These are phyloP conservation scores for Pipistrellus nathusii DNA, from an alignment of 2,797 vertebrate species.

Conservation along the genomic window DNA sequence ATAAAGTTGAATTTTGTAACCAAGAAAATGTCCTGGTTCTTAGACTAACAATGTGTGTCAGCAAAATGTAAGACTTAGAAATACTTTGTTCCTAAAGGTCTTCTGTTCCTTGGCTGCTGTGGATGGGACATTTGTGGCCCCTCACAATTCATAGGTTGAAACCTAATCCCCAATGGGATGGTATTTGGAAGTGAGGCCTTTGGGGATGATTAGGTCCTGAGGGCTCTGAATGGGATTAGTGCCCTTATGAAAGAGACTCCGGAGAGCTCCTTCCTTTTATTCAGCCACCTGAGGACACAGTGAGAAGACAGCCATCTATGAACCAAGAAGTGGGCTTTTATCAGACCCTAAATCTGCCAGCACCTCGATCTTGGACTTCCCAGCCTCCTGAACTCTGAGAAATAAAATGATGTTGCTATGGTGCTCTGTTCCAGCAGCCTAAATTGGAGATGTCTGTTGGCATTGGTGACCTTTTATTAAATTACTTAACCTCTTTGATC, in stretches of 20 bases:
- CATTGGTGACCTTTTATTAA: neutral
- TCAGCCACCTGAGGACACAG: neutral
- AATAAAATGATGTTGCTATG: neutral
- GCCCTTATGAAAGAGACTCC: neutral
- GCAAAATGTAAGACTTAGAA: neutral
- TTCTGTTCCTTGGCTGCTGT: neutral
- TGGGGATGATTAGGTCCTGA: neutral
- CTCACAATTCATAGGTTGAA: neutral
- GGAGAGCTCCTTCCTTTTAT: neutral
- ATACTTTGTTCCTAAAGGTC: neutral
- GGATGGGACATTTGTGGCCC: neutral
- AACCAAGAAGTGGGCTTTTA: neutral
- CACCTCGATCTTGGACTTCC: neutral
- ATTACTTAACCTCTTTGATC: neutral
- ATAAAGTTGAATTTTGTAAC: constrained; percentile 31
- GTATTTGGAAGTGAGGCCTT: neutral
- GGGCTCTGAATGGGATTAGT: neutral
- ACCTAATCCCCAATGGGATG: neutral
- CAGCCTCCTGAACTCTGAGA: neutral
- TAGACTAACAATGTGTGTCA: neutral
- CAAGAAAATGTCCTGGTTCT: constrained; percentile 11
- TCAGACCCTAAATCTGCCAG: neutral
- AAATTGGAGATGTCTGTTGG: neutral
- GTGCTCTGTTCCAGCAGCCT: neutral
- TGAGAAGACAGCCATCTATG: neutral